These are phyloP conservation scores for Battus philenor DNA, from an alignment of 1,140 invertebrate species.

Conservation along the genomic window DNA sequence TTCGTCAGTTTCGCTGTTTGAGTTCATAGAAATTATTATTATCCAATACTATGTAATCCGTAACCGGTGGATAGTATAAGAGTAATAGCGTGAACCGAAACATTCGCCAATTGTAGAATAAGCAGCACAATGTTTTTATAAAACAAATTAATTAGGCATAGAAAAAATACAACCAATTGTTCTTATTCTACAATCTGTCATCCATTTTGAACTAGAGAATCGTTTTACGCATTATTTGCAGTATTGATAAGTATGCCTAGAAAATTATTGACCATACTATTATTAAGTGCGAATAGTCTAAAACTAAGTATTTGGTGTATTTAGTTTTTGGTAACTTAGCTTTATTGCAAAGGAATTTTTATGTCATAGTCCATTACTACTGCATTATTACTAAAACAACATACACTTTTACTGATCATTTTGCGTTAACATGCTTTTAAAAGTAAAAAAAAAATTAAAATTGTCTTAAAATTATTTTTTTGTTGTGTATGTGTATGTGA, in stretches of 20 bases:
- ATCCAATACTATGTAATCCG: conserved; percentile 38
- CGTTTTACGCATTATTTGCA: conserved; percentile 20
- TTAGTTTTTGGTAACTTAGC: too few relatives aligned
- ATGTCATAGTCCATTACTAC: too few relatives aligned
- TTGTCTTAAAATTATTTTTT: too few relatives aligned
- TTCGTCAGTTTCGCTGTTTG: conserved; percentile 74
- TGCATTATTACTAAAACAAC: too few relatives aligned
- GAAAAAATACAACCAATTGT: conserved; percentile 54
- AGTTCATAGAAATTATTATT: conserved; percentile 73
- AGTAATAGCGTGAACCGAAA: conserved; percentile 28
- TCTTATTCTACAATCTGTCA: conserved; percentile 41
- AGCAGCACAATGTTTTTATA: conserved; percentile 36
- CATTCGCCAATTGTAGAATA: conserved; percentile 35
- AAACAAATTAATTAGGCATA: conserved; percentile 45
- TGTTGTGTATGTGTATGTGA: too few relatives aligned
- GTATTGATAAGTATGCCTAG: conserved; percentile 14
- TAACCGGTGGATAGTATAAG: conserved; percentile 41
- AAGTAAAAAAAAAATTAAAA: too few relatives aligned
- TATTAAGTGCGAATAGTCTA: too few relatives aligned
- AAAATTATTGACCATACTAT: too few relatives aligned
- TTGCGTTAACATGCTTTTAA: too few relatives aligned
- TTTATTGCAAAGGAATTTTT: too few relatives aligned
- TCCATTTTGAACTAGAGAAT: conserved; percentile 45
- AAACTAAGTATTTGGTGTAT: too few relatives aligned
- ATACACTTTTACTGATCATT: too few relatives aligned